Base-by-base conservation (phyloP, 2,888 invertebrate genomes). In the Xanthorhoe spadicearia region DNA sequence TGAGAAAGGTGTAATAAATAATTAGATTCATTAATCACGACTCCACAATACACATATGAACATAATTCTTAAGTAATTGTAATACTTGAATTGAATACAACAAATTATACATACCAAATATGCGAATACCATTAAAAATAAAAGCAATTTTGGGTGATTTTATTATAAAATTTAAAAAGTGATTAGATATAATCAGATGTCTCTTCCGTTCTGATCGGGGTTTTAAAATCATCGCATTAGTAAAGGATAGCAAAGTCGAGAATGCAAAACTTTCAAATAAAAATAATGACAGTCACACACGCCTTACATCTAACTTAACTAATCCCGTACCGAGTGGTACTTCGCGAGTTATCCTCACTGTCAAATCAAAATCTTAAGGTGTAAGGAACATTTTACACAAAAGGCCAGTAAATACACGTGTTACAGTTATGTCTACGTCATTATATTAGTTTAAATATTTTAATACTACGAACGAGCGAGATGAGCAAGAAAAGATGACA, bases 391-490 rank as follows among this genome's bases (percentile, higher is more conserved):
- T 75, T 82, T 85, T 84, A 87, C 84, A 88, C 80, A 83, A 85
- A 87, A 89, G 62, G 88, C 90, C 89, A 89, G 85, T 90, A 90
- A 88, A 90, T 89, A 91, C 82, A 84, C 83, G 83, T 85, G 82
- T 83, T 59, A 87, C 75, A 88, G 83, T 89, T 88, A 89, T 86
- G 71, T 85, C 90, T 90, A 91, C 87, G 88, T 88, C 90, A 87
- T 83, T 84, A 86, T 84, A 85, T 83, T 83, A 85, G 76, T 83
- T 85, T 86, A 87, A 83, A 86, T 73, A 71, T 66, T 70, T 67
- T 61, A 70, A 83, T 74, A 85, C 86, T 90, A 91, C 81, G 78
- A 85, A 83, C 84, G 88, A 88, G 84, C 83, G 82, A 85, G 82
- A 86, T 89, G 90, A 90, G 90, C 90, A 88, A 86, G 84, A 87